Conservation (phyloP, 2,888 invertebrate genomes). For the Athalia circularis region DNA sequence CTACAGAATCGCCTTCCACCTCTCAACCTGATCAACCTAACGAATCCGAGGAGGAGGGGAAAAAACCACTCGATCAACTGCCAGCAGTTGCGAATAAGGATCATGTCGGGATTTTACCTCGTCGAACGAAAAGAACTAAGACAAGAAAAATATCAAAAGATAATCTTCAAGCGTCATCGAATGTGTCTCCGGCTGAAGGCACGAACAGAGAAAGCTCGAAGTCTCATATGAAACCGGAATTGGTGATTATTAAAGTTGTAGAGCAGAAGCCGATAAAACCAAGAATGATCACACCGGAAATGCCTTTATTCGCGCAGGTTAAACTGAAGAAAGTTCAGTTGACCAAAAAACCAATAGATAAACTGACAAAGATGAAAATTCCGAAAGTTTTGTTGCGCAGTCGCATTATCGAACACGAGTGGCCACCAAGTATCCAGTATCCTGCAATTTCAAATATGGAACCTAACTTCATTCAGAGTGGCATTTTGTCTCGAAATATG, state of each 20-base stretch:
- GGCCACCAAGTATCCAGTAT: slow-evolving; percentile 61
- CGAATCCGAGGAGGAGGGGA: slow-evolving; percentile 66
- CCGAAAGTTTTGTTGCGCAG: slow-evolving; percentile 74
- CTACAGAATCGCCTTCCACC: slow-evolving; percentile 38
- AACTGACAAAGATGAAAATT: slow-evolving; percentile 65
- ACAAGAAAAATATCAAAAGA: too few species aligned
- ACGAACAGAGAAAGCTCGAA: too few species aligned
- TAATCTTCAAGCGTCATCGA: too few species aligned
- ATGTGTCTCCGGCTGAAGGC: too few species aligned
- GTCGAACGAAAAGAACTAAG: too few species aligned
- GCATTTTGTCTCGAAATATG: slow-evolving; percentile 74
- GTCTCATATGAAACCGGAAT: too few species aligned
- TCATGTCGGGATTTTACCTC: too few species aligned
- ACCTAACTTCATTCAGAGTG: slow-evolving; percentile 71
- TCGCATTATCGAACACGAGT: slow-evolving; percentile 71
- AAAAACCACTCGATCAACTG: too few species aligned
- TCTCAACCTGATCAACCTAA: slow-evolving; percentile 60
- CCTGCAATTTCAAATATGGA: slow-evolving; percentile 65
- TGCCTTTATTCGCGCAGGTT: slow-evolving; percentile 53
- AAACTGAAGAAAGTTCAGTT: slow-evolving; percentile 60
- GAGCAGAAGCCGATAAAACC: slow-evolving; percentile 50
- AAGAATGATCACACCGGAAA: slow-evolving; percentile 34
- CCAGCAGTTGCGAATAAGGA: too few species aligned
- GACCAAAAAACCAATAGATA: slow-evolving; percentile 64
- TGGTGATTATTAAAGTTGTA: too few species aligned